Evolutionary conservation across 23 tunicate species (phyloP), one percentile per base, ranked within the genome.

Genomic region (Styela clava): DNA sequence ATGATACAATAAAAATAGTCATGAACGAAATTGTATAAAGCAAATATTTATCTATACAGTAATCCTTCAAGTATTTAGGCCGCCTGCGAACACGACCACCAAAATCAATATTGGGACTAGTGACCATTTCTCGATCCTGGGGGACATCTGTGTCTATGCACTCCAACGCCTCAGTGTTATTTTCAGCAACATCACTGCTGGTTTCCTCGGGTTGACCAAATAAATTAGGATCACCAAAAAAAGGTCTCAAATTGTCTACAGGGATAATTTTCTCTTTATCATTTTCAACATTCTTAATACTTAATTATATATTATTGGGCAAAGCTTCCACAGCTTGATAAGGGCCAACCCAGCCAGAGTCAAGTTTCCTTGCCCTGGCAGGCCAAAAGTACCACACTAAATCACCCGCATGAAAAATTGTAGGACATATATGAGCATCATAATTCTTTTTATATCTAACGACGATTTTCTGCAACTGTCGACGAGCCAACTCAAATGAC

Each of bases 331-430:
- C 7, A 5, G 16, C 71, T 25, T 7, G 7, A 28, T 5, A 65
- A 7, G 71, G 16, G 5, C 16, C 71, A 5, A 65, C 16, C 71
- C 71, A 65, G 16, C 31, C 31, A 65, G 71, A 25, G 71, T 28
- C 71, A 65, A 65, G 71, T 65, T 65, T 65, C 16, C 31, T 65
- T 65, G 71, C 71, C 71, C 16, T 65, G 5, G 16, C 31, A 25
- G 71, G 71, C 30, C 31, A 65, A 16, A 65, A 65, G 71, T 65
- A 65, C 71, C 71, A 65, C 71, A 7, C 16, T 7, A 65, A 65
- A 16, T 65, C 71, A 65, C 71, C 71, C 5, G 7, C 71, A 25
- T 65, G 7, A 28, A 28, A 65, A 26, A 16, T 5, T 7, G 71
- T 3, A 65, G 31, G 56, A n/a, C n/a, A n/a, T n/a, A n/a, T n/a